Base-by-base conservation (phyloP, 2,113 vertebrate genomes). In the Oreochromis spilurus region DNA sequence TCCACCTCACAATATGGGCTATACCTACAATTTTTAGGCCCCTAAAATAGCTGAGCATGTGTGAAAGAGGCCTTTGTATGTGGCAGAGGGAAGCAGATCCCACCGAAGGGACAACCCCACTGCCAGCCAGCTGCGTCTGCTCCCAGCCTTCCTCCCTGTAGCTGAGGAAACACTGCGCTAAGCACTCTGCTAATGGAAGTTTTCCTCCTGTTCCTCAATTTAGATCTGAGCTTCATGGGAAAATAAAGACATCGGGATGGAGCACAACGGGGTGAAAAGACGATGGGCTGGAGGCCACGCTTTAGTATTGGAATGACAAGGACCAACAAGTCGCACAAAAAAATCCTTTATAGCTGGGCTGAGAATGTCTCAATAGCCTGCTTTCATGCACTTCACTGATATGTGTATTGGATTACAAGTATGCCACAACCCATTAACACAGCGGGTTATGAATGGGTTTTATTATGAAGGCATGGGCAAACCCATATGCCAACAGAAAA, bases 11-110 rank as follows among this genome's bases (percentile, higher is more conserved):
- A 86, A 78, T 48, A 84, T 50, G 60, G 12, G 52, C 85, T 70
- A 79, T 89, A 84, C 77, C 77, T 6, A 34, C n/a, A 67, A 9
- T 81, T 81, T 78, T 58, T 60, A 62, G 87, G 82, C 80, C 77
- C 55, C 72, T 40, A 5, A 85, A 83, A 65, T 58, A 40, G 82
- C 86, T 9, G 31, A 67, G 16, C 45, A 78, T 50, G 50, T 87
- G 48, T 95, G 95, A 95, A 95, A 92, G 93, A 91, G 87, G 45
- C 87, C 91, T 88, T 95, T 95, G 94, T 95, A 75, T 90, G 93
- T 82, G 82, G 86, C 84, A 81, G 82, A 89, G 87, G 85, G 91
- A 89, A 88, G 89, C 78, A 78, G 89, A 88, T 80, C 92, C 80
- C 78, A 43, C 75, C 5, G 24, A 65, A 83, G 80, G 75, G 77